Base-by-base conservation (phyloP, 1,140 invertebrate genomes). In the Drosophila tsacasi region DNA sequence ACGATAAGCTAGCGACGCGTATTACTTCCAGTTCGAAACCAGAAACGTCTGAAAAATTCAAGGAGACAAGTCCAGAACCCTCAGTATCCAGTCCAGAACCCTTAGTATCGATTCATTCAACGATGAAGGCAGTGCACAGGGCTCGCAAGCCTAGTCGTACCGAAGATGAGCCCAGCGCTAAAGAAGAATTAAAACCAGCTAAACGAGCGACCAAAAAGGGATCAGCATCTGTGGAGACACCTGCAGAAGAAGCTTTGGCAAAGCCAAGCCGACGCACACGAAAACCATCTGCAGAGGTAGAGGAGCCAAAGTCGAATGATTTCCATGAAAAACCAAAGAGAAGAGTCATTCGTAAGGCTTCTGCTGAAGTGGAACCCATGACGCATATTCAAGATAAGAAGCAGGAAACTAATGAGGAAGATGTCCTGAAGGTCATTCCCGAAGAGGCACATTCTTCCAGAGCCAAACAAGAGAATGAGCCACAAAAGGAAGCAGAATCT, bases 271-370 rank as follows among this genome's bases (percentile, higher is more conserved):
- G 63, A 44, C 59, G 64, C 2, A 37, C 6, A 9, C 72, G 61
- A 25, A 76, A 71, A 23, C 27, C 78, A 42, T 50, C 78, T 8
- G 21, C 55, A 23, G 60, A 65, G 9, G n/a, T 40, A 5, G 27
- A 50, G 19, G 19, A n/a, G 30, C 5, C 17, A 9, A 49, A 23
- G 3, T 17, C 19, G 58, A 27, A 61, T 40, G 10, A 39, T 25
- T 8, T 6, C 3, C 37, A 42, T 12, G 55, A 66, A 15, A 77
- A 73, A 25, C 21, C 76, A 19, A 73, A 60, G n/a, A 58, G 52
- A 21, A 57, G 65, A 10, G 6, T 8, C 21, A 4, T 5, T 21
- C 27, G 17, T 9, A 62, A 62, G 30, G 27, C 30, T 8, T 50
- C 60, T 17, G 30, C 8, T 2, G 32, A 55, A 23, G 32, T 10